Percentiles rank a stretch among this genome's conserved stretches.
These are phyloP conservation scores for Boulengeromyrus knoepffleri DNA, from an alignment of 2,113 vertebrate species.

Conservation along the genomic window DNA sequence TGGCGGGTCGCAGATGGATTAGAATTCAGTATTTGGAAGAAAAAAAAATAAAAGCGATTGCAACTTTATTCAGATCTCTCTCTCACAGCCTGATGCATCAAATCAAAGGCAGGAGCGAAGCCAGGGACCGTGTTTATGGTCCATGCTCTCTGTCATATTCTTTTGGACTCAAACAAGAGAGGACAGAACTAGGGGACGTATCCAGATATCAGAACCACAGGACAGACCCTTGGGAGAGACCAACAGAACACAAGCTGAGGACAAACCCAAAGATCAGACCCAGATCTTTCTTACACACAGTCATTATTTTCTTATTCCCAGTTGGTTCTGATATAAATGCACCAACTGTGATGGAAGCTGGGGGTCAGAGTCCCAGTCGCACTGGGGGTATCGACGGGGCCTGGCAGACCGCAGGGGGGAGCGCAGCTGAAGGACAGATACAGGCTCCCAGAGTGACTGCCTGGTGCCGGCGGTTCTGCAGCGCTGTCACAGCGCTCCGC, in stretches of 20 bases:
- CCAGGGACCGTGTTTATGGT: background rate
- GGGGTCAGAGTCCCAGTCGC: background rate
- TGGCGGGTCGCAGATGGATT: slow-evolving; percentile 50
- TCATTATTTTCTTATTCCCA: background rate
- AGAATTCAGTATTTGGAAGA: slow-evolving; percentile 44
- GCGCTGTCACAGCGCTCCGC: slow-evolving; percentile 50
- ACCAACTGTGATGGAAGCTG: background rate
- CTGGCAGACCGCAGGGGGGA: slow-evolving; percentile 32
- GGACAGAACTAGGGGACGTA: background rate
- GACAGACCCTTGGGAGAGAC: background rate
- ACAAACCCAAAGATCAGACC: background rate
- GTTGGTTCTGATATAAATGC: background rate
- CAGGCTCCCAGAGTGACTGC: slow-evolving; percentile 60
- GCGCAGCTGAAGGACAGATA: slow-evolving; percentile 38
- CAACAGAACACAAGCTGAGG: background rate
- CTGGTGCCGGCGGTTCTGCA: slow-evolving; percentile 33
- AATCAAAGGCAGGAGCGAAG: background rate
- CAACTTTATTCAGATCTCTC: slow-evolving; percentile 12
- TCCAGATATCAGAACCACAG: background rate
- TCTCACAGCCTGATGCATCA: background rate
- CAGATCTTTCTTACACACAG: background rate
- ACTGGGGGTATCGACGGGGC: slow-evolving; percentile 33
- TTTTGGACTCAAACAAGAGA: background rate
- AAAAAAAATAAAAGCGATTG: background rate
- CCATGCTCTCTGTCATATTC: background rate